Evolutionary conservation across 1,140 invertebrate genomes (phyloP), one percentile per base, ranked within the genome.

Genomic region (Drosophila mauritiana): DNA sequence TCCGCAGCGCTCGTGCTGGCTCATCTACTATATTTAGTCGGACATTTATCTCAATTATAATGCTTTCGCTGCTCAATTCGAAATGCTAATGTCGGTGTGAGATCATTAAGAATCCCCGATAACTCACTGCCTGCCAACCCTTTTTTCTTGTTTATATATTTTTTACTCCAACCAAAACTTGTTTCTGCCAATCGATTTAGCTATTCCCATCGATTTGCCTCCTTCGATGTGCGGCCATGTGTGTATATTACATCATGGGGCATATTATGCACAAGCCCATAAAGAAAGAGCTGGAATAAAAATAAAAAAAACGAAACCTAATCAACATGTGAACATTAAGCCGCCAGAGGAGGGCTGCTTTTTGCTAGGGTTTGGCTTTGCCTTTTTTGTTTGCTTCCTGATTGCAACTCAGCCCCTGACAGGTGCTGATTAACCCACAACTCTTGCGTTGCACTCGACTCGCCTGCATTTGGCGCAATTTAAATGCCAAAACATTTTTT

Each of bases 341-440:
- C 42, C 36, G 75, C 42, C 36, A 5, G 42, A 42, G 40, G n/a
- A 42, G 40, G 15, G 40, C 40, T 13, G 37, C 37, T 37, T 12
- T 46, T 65, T 53, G 11, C 68, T 58, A 68, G 69, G 53, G 65
- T 58, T 20, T 37, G 54, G 22, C 43, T 57, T 22, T 22, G 20
- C 20, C 20, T 22, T 4, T 73, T 17, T 68, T 65, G 81, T 88
- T 68, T 20, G 79, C 75, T 85, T 85, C 82, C 83, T 85, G 82
- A 81, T 86, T 88, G 78, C 78, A 49, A 4, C 51, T n/a, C 57
- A 58, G 51, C 57, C 69, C 58, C 63, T 86, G 83, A 88, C 83
- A 86, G 83, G 83, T 88, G 83, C 79, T 86, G 83, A 86, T 86
- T 86, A 86, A 68, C 63, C 76, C 40, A 51, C 39, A 40, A 48